Percentiles rank a stretch among this genome's conserved stretches.
Evolutionary conservation across 2,888 invertebrate genomes (phyloP).

Genomic region (Ochlodes sylvanus): DNA sequence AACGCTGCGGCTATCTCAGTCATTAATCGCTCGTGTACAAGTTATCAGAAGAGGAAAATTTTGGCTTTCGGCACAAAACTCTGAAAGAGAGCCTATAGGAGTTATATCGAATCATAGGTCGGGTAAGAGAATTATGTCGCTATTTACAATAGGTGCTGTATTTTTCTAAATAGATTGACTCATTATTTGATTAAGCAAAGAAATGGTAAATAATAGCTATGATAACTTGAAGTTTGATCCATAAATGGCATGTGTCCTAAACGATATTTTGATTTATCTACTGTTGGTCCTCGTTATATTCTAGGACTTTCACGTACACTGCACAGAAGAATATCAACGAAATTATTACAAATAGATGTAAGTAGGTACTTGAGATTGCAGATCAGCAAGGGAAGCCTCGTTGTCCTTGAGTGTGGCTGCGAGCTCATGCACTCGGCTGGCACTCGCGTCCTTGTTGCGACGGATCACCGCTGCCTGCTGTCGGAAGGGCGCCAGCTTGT

Average conservation of each 20-base stretch:
- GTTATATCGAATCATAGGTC: no score
- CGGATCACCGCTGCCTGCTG: conserved; percentile 93
- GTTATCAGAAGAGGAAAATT: conserved; percentile 4
- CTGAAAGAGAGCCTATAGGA: neutral
- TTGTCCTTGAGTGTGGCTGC: conserved; percentile 86
- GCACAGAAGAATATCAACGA: no score
- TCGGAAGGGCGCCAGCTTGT: conserved; percentile 92
- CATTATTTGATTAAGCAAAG: no score
- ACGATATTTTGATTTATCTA: no score
- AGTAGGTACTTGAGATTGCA: conserved; percentile 81
- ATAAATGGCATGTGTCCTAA: no score
- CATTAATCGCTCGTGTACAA: conserved; percentile 39
- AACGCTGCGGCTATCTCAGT: conserved; percentile 27
- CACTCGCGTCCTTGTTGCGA: conserved; percentile 91
- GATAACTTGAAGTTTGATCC: no score
- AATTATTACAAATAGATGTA: neutral
- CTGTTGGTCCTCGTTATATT: no score
- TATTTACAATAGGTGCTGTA: no score
- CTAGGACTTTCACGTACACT: no score
- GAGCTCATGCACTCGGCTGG: conserved; percentile 88
- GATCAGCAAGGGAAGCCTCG: conserved; percentile 86
- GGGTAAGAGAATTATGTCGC: no score
- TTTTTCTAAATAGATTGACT: no score
- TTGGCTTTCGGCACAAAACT: neutral
- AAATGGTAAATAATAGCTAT: no score